Base-by-base conservation (phyloP, 2,113 vertebrate genomes). In the Polyodon spathula region DNA sequence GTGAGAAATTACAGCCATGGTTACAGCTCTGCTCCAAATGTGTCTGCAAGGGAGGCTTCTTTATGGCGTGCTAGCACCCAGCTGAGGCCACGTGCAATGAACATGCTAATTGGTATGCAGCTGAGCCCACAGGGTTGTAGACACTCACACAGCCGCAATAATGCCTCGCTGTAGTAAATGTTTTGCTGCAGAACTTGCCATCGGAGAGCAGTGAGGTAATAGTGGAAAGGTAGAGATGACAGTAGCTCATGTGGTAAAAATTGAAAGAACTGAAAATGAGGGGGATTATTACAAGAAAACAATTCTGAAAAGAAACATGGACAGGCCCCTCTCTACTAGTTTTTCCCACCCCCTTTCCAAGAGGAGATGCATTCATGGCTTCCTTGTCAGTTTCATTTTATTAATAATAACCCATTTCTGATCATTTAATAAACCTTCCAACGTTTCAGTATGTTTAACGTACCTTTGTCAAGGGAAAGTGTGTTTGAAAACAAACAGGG, bases 51-150 rank as follows among this genome's bases (percentile, higher is more conserved):
- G 17, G 60, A 64, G 75, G 53, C 40, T 38, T 56, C 52, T 60
- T 17, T 66, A 57, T 66, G 54, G 63, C 61, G 56, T 56, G 58
- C 53, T 53, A 65, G 71, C 71, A 65, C 73, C 73, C 72, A 78
- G 76, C 77, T 79, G 81, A 67, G 75, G 69, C 78, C 75, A 74
- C 75, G 73, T 73, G 73, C 67, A 66, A 76, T 66, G 71, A 71
- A 71, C 74, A 72, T 73, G 69, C 73, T 83, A 76, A 74, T 80
- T 79, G 69, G 69, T 77, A 73, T 75, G 68, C 66, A 67, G 74
- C 59, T 70, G 67, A 14, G 51, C 52, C 55, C 8, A n/a, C 7
- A 27, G 63, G 62, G 37, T 59, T 68, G 73, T 68, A 71, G 75
- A 80, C 76, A 72, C 73, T 68, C 69, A 70, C 73, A 62, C 64